A percentile compares a stretch with the other conserved stretches of the same genome.
phyloP scores from a whole-genome alignment of 1,140 invertebrate genomes.

The Streblospio benedicti region DNA sequence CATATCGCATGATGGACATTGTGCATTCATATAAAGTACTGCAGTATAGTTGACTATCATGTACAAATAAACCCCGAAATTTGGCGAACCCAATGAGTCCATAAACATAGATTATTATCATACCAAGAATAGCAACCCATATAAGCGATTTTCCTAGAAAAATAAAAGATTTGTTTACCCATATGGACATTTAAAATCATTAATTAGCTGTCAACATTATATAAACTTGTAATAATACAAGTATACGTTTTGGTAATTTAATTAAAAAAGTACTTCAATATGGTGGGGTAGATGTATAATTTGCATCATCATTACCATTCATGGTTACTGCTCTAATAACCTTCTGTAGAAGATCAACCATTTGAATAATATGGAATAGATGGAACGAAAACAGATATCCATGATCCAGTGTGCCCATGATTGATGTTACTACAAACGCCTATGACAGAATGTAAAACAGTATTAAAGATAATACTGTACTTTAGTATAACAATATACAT shows the following conservation, averaged over 20 bases:
- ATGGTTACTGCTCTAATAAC: conserved; percentile 46
- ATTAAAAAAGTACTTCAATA: neutral
- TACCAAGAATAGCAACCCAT: conserved; percentile 44
- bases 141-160: conserved; percentile 45
- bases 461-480: too few species aligned
- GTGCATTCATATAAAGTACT: conserved; percentile 42
- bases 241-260: neutral
- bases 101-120: conserved; percentile 45
- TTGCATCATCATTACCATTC: conserved; percentile 45
- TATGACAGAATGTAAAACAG: too few species aligned
- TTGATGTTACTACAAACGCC: conserved; percentile 33
- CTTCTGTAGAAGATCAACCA: conserved; percentile 43
- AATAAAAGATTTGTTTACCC: too few species aligned
- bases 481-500: too few species aligned
- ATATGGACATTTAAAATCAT: too few species aligned
- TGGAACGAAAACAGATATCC: conserved; percentile 44
- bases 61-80: conserved; percentile 33
- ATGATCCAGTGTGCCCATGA: conserved; percentile 33
- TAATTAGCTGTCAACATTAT: neutral
- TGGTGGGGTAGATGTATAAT: too few species aligned
- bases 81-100: conserved; percentile 41
- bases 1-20: conserved; percentile 40
- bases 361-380: conserved; percentile 42
- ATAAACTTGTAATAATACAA: too few species aligned
- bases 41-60: conserved; percentile 37